A percentile compares a stretch with the other conserved stretches of the same genome.
These are phyloP conservation scores for Bubalus kerabau DNA, from an alignment of 2,113 vertebrate genomes.

Conservation along the genomic window DNA sequence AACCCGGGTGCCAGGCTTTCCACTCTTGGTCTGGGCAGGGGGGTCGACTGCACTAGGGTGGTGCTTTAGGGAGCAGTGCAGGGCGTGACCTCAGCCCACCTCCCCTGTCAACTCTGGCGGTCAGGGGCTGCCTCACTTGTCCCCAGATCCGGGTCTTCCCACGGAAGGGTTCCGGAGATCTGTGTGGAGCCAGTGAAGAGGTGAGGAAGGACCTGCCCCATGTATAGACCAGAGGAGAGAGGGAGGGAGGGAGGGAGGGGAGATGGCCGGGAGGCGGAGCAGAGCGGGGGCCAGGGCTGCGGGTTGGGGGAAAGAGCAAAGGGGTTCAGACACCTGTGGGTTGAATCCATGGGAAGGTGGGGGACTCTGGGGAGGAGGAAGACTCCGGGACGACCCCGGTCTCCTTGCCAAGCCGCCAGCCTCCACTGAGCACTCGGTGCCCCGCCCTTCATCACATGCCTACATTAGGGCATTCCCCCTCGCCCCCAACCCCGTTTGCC, in stretches of 20 bases:
- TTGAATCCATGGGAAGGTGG: not conserved
- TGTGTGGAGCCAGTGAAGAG: not conserved
- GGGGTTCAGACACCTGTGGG: not conserved
- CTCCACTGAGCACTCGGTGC: not conserved
- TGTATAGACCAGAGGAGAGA: not conserved
- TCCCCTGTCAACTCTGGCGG: not conserved
- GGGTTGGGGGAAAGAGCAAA: not conserved
- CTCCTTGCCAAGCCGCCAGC: not conserved
- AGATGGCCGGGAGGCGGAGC: not conserved
- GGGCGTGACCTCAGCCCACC: not conserved
- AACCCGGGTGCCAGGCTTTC: not conserved
- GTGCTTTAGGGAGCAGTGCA: not conserved
- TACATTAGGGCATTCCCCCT: rapidly evolving
- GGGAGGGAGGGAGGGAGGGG: not conserved
- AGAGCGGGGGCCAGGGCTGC: not conserved
- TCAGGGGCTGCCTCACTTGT: not conserved
- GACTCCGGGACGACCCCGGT: not conserved
- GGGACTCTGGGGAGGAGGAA: not conserved
- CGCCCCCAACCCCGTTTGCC: not conserved
- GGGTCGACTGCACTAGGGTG: not conserved
- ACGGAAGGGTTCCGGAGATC: not conserved
- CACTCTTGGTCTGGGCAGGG: not conserved
- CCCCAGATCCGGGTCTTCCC: not conserved
- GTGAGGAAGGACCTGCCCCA: not conserved
- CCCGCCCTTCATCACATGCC: not conserved